These are phyloP conservation scores for Adela reaumurella DNA, from an alignment of 2,888 invertebrate genomes.

Conservation along the genomic window DNA sequence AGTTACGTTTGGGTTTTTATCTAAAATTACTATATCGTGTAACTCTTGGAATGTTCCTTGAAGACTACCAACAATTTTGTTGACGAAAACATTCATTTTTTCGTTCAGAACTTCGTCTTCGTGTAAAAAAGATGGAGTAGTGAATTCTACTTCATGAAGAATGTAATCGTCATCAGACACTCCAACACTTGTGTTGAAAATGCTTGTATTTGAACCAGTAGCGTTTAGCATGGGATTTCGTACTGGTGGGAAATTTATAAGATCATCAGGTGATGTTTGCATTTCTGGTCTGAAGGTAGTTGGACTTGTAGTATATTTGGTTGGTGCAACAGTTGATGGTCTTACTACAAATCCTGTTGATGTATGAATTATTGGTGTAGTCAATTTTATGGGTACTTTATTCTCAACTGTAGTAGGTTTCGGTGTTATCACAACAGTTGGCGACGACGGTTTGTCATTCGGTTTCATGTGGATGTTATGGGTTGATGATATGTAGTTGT, in stretches of 20 bases:
- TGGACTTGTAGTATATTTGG: slow-evolving; percentile 15
- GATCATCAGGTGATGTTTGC: slow-evolving; percentile 66
- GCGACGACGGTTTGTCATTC: slow-evolving; percentile 49
- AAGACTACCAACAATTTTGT: slow-evolving; percentile 77
- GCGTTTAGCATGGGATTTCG: slow-evolving; percentile 78
- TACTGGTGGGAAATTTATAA: slow-evolving; percentile 81
- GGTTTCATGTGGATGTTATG: slow-evolving; percentile 48
- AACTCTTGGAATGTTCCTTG: slow-evolving; percentile 80
- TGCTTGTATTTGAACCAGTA: slow-evolving; percentile 51
- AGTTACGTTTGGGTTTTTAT: slow-evolving; percentile 41
- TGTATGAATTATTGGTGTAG: slow-evolving; percentile 13
- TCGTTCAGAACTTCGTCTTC: slow-evolving; percentile 74
- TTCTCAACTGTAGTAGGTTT: slow-evolving; percentile 52
- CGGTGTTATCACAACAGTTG: slow-evolving; percentile 66
- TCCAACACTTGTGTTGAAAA: slow-evolving; percentile 47
- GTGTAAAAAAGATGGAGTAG: slow-evolving; percentile 69
- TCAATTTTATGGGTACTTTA: background rate
- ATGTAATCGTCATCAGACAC: slow-evolving; percentile 50
- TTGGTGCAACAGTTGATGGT: slow-evolving; percentile 15
- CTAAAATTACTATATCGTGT: slow-evolving; percentile 66
- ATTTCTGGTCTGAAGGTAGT: slow-evolving; percentile 49
- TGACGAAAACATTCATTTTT: slow-evolving; percentile 78
- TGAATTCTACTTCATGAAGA: slow-evolving; percentile 60
- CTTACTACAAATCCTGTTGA: slow-evolving; percentile 13
- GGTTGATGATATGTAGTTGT: slow-evolving; percentile 59